Base-by-base conservation (phyloP, 2,888 invertebrate genomes). In the Caenorhabditis sp. region DNA sequence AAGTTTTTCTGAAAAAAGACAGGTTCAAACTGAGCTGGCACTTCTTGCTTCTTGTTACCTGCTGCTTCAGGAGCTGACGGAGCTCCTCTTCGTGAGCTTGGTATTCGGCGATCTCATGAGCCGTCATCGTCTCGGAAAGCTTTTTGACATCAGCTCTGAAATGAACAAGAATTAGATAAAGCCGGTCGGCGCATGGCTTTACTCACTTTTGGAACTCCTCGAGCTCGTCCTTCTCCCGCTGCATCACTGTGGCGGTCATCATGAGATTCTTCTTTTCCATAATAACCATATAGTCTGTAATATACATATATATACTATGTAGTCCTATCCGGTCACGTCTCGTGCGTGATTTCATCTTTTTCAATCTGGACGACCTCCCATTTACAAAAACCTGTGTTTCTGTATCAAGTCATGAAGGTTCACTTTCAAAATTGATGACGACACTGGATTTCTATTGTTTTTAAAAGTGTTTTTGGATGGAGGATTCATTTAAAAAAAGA, bases 1-100 rank as follows among this genome's bases (percentile, higher is more conserved):
- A 83, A 63, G 45, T 83, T 83, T 30, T 77, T 77, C 72, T n/a
- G n/a, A n/a, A n/a, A n/a, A n/a, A n/a, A n/a, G n/a, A n/a, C n/a
- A n/a, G n/a, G n/a, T n/a, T n/a, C n/a, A n/a, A n/a, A n/a, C n/a
- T n/a, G n/a, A n/a, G n/a, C n/a, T n/a, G n/a, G n/a, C n/a, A n/a
- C n/a, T n/a, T n/a, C n/a, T n/a, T n/a, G n/a, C n/a, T n/a, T n/a
- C n/a, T n/a, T n/a, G n/a, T n/a, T n/a, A n/a, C n/a, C n/a, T 79
- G 81, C 43, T 83, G 83, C 24, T 59, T 75, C n/a, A 78, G 50
- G n/a, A 83, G 62, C 52, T 83, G 83, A 13, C 78, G 56, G 20
- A 79, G 71, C 37, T 83, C 83, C 39, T 81, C 61, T 27, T 83
- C 79, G 15, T 73, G 58, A 7, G 68, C 78, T 9, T 68, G 45